Percentiles rank a stretch among this genome's conserved stretches.
phyloP scores from a whole-genome alignment of 2,797 vertebrate genomes.

The Aldrovandia affinis region DNA sequence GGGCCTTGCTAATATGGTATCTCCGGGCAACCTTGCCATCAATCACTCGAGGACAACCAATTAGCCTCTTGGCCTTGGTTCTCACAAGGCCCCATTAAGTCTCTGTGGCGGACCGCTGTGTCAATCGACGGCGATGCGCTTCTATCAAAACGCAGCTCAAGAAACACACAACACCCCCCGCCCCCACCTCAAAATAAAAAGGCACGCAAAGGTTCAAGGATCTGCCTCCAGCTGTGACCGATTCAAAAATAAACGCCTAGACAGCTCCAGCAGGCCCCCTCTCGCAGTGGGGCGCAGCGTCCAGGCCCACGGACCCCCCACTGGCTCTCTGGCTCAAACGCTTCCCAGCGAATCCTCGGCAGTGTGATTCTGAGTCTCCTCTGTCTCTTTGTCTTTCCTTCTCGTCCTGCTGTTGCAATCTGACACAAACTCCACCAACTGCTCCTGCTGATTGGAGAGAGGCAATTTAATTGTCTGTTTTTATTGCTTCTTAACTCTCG shows the following conservation, averaged over 20 bases:
- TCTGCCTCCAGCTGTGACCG: constrained; percentile 22
- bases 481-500: constrained; percentile 38
- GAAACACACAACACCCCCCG: no score
- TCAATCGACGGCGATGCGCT: constrained; percentile 47
- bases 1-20: constrained; percentile 60
- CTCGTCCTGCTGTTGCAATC: not conserved
- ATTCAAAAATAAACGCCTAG: constrained; percentile 17
- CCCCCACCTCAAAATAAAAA: no score
- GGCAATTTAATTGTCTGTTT: constrained; percentile 49
- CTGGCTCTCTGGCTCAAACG: constrained; percentile 21
- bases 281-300: constrained; percentile 17
- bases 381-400: not conserved
- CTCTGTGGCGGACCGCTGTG: constrained; percentile 39
- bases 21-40: constrained; percentile 62
- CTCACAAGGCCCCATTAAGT: constrained; percentile 46
- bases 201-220: constrained; percentile 27
- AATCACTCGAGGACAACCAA: constrained; percentile 66
- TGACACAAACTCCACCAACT: constrained; percentile 13
- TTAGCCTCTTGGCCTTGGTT: constrained; percentile 63
- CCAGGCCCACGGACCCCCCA: constrained; percentile 18
- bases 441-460: constrained; percentile 38
- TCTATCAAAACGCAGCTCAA: constrained; percentile 32
- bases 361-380: constrained; percentile 18
- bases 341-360: constrained; percentile 13
- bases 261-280: constrained; percentile 15